Base-by-base conservation (phyloP, 2,113 vertebrate species). In the Nothoprocta perdicaria region DNA sequence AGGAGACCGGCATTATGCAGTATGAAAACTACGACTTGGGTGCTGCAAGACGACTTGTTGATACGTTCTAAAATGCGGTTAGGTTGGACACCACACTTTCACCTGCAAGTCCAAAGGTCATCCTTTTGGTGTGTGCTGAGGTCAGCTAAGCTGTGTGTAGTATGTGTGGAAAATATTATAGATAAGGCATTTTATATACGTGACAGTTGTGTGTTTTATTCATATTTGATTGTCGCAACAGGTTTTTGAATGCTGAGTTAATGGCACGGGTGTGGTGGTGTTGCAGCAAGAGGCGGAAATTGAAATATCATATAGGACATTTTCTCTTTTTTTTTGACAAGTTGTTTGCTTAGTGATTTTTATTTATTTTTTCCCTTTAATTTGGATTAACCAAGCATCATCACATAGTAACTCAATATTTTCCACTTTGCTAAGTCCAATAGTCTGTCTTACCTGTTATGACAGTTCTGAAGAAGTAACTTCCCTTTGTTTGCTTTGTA, bases 121-220 rank as follows among this genome's bases (percentile, higher is more conserved):
- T 14, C 2, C 31, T 76, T 29, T 26, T 62, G 53, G 17, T 23
- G 1, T 6, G 17, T 40, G 58, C 40, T 74, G 63, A 79, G 67
- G 33, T 43, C 19, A 9, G 14, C 35, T 62, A 5, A 0, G 1
- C n/a, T 61, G 26, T 48, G 4, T 5, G 0, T 23, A 55, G 27
- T 55, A 1, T 9, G 7, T 86, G 33, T 50, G 31, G 58, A 12
- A 38, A 31, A 10, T 41, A 8, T 14, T 40, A 4, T 3, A 16
- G 16, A 6, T 75, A 46, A 45, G 78, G 11, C 9, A 0, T 24
- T 29, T 5, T 9, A 1, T 62, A 17, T 16, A 68, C n/a, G 9
- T 17, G 80, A 69, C 45, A 57, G 60, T 8, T 71, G 43, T 0
- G 0, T 27, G 35, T 27, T 57, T 62, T 61, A 52, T 9, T 72